phyloP scores from a whole-genome alignment of 2,888 invertebrate species.

The Synanthedon vespiformis region DNA sequence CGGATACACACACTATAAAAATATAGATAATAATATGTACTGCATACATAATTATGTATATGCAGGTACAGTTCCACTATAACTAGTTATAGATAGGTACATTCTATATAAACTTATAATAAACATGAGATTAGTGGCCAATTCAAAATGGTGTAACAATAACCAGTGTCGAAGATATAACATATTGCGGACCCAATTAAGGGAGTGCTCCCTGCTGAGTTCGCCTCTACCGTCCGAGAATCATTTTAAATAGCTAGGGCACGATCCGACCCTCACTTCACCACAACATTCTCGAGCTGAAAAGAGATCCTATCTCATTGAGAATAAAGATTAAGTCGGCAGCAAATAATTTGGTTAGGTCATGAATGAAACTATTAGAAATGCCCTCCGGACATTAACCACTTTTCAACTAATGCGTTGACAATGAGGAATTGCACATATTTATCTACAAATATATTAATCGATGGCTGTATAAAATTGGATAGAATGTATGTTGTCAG shows the following conservation, averaged over 20 bases:
- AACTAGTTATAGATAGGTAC: too few relatives aligned
- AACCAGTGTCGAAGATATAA: constrained; percentile 40
- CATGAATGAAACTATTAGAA: constrained; percentile 45
- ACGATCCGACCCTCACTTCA: constrained; percentile 47
- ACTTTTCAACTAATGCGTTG: constrained; percentile 44
- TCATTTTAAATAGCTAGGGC: constrained; percentile 52
- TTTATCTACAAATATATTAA: too few relatives aligned
- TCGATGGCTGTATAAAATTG: too few relatives aligned
- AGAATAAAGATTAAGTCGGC: constrained; percentile 12
- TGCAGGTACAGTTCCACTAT: too few relatives aligned
- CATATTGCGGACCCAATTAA: constrained; percentile 67
- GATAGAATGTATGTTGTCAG: too few relatives aligned
- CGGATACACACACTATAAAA: too few relatives aligned
- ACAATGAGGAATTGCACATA: constrained; percentile 43
- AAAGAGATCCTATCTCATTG: constrained; percentile 12
- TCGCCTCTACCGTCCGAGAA: constrained; percentile 47
- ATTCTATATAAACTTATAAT: too few relatives aligned
- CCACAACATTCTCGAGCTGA: constrained; percentile 5
- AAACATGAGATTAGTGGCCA: constrained; percentile 13
- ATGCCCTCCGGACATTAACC: constrained; percentile 47
- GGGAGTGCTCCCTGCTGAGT: constrained; percentile 59
- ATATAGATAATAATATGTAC: too few relatives aligned
- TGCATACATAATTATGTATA: too few relatives aligned
- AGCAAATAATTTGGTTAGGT: constrained; percentile 19
- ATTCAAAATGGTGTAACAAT: constrained; percentile 19